Conservation (phyloP, 2,797 vertebrate species). For the Xenopus petersii region DNA sequence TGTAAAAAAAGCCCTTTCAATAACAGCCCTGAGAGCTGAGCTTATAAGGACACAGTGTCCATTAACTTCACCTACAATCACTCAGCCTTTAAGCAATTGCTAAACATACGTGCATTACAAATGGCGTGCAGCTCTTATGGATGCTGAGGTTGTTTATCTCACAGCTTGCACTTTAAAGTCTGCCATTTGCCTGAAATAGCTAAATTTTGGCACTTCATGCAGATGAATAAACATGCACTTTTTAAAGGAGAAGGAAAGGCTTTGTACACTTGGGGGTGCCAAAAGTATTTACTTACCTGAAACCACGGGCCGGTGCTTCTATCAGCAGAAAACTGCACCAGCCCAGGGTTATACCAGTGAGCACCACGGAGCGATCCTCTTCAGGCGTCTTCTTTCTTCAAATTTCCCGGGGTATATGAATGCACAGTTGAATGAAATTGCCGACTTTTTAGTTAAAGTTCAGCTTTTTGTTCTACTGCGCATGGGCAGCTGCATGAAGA, state of each 20-base stretch:
- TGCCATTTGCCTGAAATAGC: not conserved
- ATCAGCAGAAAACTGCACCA: too few relatives aligned
- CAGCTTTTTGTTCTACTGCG: too few relatives aligned
- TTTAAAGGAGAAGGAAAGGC: not conserved
- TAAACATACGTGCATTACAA: constrained; percentile 28
- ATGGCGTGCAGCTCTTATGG: constrained; percentile 19
- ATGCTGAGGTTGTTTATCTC: constrained; percentile 13
- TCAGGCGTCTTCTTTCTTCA: too few relatives aligned
- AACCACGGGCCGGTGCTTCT: too few relatives aligned
- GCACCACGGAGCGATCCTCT: too few relatives aligned
- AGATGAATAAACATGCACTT: not conserved
- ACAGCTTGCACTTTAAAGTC: constrained; percentile 19
- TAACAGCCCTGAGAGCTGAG: constrained; percentile 33
- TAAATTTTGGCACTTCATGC: not conserved
- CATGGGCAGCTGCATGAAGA: too few relatives aligned
- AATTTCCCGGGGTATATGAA: too few relatives aligned
- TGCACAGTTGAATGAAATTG: too few relatives aligned
- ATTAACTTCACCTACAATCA: constrained; percentile 28
- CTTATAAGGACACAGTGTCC: constrained; percentile 33
- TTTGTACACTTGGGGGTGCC: too few relatives aligned
- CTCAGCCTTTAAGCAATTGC: constrained; percentile 20
- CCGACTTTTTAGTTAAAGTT: too few relatives aligned
- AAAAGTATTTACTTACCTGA: too few relatives aligned
- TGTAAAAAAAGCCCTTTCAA: constrained; percentile 1
- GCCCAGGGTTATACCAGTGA: too few relatives aligned